Conservation (phyloP, 2,113 vertebrate genomes). For the Paramisgurnus dabryanus region DNA sequence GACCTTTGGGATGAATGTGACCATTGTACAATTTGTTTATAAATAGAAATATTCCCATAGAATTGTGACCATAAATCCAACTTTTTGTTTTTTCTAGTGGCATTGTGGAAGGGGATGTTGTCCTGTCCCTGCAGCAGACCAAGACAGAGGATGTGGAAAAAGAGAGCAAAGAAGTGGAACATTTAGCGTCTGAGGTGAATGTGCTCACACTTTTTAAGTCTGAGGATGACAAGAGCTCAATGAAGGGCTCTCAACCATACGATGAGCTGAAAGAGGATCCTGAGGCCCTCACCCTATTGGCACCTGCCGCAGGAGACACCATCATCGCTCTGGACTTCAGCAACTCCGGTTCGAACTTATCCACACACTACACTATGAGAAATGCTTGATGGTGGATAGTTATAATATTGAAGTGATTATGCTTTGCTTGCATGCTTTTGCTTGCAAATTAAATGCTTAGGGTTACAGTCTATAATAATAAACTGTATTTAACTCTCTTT, state of each 20-base stretch:
- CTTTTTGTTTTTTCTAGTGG: conserved; percentile 76
- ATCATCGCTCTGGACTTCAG: conserved; percentile 93
- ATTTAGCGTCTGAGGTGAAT: conserved; percentile 12
- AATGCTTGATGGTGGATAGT: neutral
- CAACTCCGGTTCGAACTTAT: conserved; percentile 78
- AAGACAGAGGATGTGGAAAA: conserved; percentile 25
- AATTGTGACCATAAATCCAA: neutral
- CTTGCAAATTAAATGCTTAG: no score
- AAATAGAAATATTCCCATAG: no score
- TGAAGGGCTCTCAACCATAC: conserved; percentile 37
- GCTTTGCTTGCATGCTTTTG: neutral
- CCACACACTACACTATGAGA: neutral
- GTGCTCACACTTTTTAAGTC: conserved; percentile 48
- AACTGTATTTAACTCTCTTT: conserved; percentile 18
- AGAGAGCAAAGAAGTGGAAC: conserved; percentile 46
- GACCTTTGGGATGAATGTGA: no score
- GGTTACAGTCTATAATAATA: neutral
- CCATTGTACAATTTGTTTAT: no score
- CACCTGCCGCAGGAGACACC: conserved; percentile 92
- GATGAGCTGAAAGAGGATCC: conserved; percentile 85
- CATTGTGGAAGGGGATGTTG: conserved; percentile 88
- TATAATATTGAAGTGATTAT: neutral
- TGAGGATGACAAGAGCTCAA: neutral
- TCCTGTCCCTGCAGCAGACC: conserved; percentile 94
- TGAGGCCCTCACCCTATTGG: conserved; percentile 88